Conservation (phyloP, 1,140 invertebrate species). For the Paraescarpia echinospica region DNA sequence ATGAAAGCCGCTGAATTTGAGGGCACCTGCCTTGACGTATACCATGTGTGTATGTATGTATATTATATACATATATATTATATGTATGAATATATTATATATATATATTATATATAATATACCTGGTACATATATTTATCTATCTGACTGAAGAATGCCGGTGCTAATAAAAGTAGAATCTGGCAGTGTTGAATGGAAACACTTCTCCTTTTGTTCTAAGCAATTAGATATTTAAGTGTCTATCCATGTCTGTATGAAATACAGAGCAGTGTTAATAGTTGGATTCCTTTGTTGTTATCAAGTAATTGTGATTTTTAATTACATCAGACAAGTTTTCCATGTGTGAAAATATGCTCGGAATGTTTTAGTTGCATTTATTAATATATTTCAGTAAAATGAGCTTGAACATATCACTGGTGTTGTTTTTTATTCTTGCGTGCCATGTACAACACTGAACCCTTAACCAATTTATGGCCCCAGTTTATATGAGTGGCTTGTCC, state of each 20-base stretch:
- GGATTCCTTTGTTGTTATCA: not conserved
- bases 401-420: not conserved
- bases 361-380: constrained; percentile 6
- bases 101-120: not conserved
- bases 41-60: not conserved
- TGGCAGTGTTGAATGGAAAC: not conserved
- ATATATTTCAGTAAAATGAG: not conserved
- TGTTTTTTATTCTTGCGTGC: not conserved
- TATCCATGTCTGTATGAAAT: not conserved
- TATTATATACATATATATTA: not conserved
- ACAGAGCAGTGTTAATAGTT: not conserved
- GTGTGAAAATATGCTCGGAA: not conserved
- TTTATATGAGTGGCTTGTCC: not conserved
- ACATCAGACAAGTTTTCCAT: not conserved
- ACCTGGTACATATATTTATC: not conserved
- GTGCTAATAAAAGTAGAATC: not conserved
- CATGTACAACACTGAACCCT: not conserved
- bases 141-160: not conserved
- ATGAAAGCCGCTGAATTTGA: not conserved
- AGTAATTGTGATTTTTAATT: not conserved
- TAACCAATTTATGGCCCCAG: not conserved
- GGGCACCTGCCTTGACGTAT: not conserved
- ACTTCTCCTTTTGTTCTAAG: not conserved
- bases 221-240: not conserved
- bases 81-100: not conserved